Conservation (phyloP, 2,113 vertebrate species). For the Chloropsis hardwickii region DNA sequence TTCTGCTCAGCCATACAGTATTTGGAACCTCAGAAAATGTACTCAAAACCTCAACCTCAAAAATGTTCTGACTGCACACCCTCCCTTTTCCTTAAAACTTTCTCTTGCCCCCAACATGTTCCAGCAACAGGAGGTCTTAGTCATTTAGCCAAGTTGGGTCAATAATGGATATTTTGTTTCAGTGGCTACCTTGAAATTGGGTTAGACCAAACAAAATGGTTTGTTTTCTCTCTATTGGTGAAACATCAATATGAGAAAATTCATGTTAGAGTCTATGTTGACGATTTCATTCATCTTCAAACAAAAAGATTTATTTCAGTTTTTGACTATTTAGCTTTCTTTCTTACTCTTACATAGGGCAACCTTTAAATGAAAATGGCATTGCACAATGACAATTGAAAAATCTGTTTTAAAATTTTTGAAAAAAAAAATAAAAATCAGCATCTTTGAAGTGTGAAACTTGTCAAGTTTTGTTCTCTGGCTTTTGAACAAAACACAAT, state of each 20-base stretch:
- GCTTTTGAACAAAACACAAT: not conserved
- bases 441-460: not conserved
- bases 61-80: not conserved
- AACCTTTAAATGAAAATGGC: not conserved
- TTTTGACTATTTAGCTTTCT: not conserved
- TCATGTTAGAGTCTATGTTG: rapidly evolving
- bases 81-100: not conserved
- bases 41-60: not conserved
- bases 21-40: not conserved
- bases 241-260: not conserved
- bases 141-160: not conserved
- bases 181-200: not conserved
- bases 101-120: not conserved
- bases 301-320: not conserved
- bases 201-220: not conserved
- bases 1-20: not conserved
- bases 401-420: not conserved
- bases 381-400: not conserved
- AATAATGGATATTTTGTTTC: not conserved
- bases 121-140: not conserved
- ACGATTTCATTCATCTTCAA: not conserved
- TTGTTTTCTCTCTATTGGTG: not conserved
- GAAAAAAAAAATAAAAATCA: not conserved
- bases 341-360: not conserved
- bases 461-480: not conserved